Percentiles rank a stretch among this genome's conserved stretches.
Evolutionary conservation across 2,797 vertebrate species (phyloP).

Genomic region (Octomys mimax): DNA sequence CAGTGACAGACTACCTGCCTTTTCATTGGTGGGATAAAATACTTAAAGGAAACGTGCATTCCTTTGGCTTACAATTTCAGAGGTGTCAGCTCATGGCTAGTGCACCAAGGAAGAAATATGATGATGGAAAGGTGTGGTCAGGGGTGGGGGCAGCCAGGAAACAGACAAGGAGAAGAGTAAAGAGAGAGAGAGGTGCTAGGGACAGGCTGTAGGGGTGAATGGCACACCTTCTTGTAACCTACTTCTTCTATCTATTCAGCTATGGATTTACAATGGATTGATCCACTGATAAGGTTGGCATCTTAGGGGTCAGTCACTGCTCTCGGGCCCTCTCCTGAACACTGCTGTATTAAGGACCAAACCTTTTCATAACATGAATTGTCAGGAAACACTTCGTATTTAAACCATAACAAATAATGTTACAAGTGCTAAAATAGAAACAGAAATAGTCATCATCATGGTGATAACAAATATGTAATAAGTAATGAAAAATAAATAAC

Average conservation of each 20-base stretch:
- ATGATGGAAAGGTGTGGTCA: background rate
- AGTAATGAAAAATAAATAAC: background rate
- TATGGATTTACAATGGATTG: background rate
- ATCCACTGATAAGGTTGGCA: background rate
- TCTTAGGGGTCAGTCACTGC: background rate
- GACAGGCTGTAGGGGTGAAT: background rate
- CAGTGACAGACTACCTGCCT: background rate
- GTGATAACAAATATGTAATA: background rate
- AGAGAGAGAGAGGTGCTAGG: background rate
- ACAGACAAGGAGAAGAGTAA: background rate
- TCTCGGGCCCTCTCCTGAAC: background rate
- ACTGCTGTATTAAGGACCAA: background rate
- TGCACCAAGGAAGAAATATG: background rate
- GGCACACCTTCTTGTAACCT: background rate
- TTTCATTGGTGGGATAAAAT: background rate
- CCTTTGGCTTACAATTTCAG: background rate
- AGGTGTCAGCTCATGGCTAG: background rate
- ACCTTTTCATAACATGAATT: background rate
- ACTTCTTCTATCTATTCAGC: background rate
- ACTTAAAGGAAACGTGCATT: background rate
- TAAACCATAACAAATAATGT: background rate
- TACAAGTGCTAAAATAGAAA: background rate
- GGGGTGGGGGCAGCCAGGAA: background rate
- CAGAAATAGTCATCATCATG: background rate
- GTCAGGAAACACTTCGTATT: background rate